Conservation (phyloP, 2,888 invertebrate species). For the Brachypalpus laphriformis region DNA sequence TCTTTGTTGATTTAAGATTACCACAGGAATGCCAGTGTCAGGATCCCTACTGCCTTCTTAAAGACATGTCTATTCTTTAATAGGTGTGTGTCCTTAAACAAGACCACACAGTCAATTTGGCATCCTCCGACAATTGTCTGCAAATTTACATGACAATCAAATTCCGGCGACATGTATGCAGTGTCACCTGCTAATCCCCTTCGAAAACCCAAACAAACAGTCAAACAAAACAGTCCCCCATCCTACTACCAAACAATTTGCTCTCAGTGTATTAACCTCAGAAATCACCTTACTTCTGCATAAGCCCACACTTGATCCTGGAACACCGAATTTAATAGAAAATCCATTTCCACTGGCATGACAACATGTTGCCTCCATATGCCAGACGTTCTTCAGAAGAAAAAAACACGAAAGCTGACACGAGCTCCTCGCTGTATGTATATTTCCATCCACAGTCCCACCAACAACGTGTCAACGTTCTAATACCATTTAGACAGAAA, state of each 20-base stretch:
- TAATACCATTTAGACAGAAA: conserved; percentile 61
- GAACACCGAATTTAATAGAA: conserved; percentile 58
- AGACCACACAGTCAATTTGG: too few species aligned
- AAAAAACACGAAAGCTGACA: conserved; percentile 48
- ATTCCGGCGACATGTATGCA: background rate
- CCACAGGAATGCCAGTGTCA: too few species aligned
- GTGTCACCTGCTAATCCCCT: background rate
- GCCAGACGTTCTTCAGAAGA: conserved; percentile 35
- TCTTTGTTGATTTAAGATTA: too few species aligned
- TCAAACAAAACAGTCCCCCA: background rate
- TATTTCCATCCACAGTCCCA: background rate
- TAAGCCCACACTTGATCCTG: conserved; percentile 26
- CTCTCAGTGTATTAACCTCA: conserved; percentile 23
- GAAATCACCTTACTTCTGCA: conserved; percentile 21
- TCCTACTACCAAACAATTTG: background rate
- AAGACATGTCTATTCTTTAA: too few species aligned
- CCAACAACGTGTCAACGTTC: conserved; percentile 59
- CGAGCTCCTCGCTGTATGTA: conserved; percentile 10
- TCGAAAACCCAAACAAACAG: background rate
- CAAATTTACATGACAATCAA: background rate
- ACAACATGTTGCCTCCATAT: conserved; percentile 65
- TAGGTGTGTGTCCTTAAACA: too few species aligned
- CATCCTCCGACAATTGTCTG: background rate
- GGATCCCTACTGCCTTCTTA: too few species aligned
- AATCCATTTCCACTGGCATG: conserved; percentile 55